Base-by-base conservation (phyloP, 2,113 vertebrate genomes). In the Phaetusa simplex region DNA sequence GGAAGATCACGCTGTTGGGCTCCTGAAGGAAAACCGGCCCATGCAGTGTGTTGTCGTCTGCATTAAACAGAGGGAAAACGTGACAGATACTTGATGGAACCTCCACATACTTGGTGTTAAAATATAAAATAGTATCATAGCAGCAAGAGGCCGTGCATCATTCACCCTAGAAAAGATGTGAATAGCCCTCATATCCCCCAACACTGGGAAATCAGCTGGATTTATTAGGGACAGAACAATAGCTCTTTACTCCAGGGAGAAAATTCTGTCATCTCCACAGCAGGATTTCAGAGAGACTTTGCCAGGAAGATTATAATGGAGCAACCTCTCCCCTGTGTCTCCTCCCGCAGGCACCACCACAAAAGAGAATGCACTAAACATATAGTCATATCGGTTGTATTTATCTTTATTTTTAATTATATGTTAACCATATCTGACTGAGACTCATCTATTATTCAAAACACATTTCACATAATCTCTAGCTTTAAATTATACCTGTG, bases 21-120 rank as follows among this genome's bases (percentile, higher is more conserved):
- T 99, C 99, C 97, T 99, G 99, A 53, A 98, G 98, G 93, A 99
- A 99, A 65, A 98, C 94, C 0, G 99, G 99, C 80, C 99, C 99
- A 24, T 99, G 99, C 96, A 98, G 98, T 29, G 97, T 94, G 67
- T 94, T 96, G 95, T 98, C 98, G 78, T 98, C 99, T 99, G 98
- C 17, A 29, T 70, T 2, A 32, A 90, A 95, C 49, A 97, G 76
- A 96, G 95, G 67, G 80, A 90, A 96, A 91, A 67, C 0, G 3
- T 38, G n/a, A 83, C 61, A 93, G 56, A 32, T 45, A 59, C 32
- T 12, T 47, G 18, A n/a, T 6, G 55, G 47, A 55, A 79, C 7
- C 29, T 20, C 29, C 23, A 2, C 0, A 2, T 6, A 53, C 14
- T 21, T 36, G 40, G 29, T 19, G 38, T 24, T 55, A 24, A 94